Conservation (phyloP, 2,888 invertebrate genomes). For the Cloeon dipterum region DNA sequence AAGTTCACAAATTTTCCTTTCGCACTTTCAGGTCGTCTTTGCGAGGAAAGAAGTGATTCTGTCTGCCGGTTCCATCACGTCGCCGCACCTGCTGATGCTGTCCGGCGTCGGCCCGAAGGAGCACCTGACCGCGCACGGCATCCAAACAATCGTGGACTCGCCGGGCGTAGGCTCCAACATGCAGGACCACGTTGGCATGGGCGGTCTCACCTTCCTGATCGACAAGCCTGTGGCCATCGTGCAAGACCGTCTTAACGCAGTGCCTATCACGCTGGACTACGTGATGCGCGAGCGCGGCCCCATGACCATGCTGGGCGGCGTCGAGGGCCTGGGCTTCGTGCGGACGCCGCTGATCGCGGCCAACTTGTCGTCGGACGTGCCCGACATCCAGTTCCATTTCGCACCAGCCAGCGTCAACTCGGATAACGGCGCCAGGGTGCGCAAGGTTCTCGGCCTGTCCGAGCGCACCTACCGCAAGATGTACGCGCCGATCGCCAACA, state of each 20-base stretch:
- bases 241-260: slow-evolving; percentile 52
- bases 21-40: no score
- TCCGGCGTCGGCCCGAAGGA: slow-evolving; percentile 59
- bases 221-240: slow-evolving; percentile 68
- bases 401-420: slow-evolving; percentile 72
- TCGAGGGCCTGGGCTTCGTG: slow-evolving; percentile 71
- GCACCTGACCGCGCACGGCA: slow-evolving; percentile 43
- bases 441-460: slow-evolving; percentile 55
- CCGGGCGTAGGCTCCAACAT: slow-evolving; percentile 42
- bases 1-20: no score
- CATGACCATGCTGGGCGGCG: slow-evolving; percentile 68
- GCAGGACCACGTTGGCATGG: slow-evolving; percentile 75
- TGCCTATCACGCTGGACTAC: slow-evolving; percentile 58
- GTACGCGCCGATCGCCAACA: slow-evolving; percentile 55
- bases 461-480: slow-evolving; percentile 59
- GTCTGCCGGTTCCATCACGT: slow-evolving; percentile 77
- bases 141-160: slow-evolving; percentile 49
- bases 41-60: slow-evolving; percentile 67
- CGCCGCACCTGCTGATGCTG: slow-evolving; percentile 76
- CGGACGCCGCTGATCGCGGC: slow-evolving; percentile 48
- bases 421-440: slow-evolving; percentile 48
- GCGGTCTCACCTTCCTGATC: slow-evolving; percentile 54
- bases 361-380: slow-evolving; percentile 52
- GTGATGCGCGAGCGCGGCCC: slow-evolving; percentile 56
- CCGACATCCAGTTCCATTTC: slow-evolving; percentile 83